Conservation (phyloP, 2,888 invertebrate species). For the Laspeyria flexula region DNA sequence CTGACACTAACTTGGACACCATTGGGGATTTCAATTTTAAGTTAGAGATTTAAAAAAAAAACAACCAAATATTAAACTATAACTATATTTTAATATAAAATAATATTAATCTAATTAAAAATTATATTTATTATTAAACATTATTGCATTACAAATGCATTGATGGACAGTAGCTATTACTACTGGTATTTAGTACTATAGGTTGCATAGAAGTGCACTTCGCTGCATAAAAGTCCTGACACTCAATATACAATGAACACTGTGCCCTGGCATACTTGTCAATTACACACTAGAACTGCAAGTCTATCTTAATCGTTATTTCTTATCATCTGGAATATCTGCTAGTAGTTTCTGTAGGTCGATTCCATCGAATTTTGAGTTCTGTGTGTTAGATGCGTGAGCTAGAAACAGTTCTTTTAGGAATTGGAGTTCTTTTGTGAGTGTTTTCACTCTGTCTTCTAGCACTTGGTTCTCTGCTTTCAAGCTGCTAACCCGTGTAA, state of each 20-base stretch:
- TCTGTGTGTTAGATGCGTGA: slow-evolving; percentile 89
- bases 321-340: slow-evolving; percentile 79
- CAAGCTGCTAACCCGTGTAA: slow-evolving; percentile 90
- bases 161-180: neutral
- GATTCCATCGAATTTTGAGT: slow-evolving; percentile 84
- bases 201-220: too few relatives aligned
- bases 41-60: neutral
- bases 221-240: too few relatives aligned
- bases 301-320: slow-evolving; percentile 28
- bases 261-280: neutral
- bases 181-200: too few relatives aligned
- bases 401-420: slow-evolving; percentile 93
- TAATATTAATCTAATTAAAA: neutral
- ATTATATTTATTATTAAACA: slow-evolving; percentile 4
- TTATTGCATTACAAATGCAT: slow-evolving; percentile 13
- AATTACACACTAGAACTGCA: slow-evolving; percentile 21
- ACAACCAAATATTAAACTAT: neutral
- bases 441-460: slow-evolving; percentile 92
- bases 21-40: too few relatives aligned
- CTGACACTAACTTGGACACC: too few relatives aligned
- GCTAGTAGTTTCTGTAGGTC: slow-evolving; percentile 85
- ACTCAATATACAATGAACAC: too few relatives aligned
- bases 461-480: slow-evolving; percentile 92
- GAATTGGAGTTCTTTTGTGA: slow-evolving; percentile 93
- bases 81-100: neutral